Evolutionary conservation across 1,140 invertebrate species (phyloP).

Genomic region (Zaprionus ghesquierei): DNA sequence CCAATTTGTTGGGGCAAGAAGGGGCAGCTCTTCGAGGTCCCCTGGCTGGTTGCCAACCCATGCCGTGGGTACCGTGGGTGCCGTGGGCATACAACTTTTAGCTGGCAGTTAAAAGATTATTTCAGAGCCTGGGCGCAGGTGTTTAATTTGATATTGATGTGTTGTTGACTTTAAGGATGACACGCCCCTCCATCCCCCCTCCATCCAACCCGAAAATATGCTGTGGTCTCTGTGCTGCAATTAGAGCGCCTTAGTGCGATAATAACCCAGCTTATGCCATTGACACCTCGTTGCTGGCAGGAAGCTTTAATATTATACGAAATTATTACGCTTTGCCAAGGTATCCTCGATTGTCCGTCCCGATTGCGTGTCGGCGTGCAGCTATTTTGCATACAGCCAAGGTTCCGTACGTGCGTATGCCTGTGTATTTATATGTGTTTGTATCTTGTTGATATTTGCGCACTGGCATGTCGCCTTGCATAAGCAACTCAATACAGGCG

Average conservation of each 20-base stretch:
- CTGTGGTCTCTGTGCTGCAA: background rate
- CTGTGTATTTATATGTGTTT: background rate
- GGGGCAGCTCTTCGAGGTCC: background rate
- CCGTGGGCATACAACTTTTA: slow-evolving; percentile 47
- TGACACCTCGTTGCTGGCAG: background rate
- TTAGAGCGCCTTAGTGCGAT: slow-evolving; percentile 29
- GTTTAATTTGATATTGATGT: slow-evolving; percentile 68
- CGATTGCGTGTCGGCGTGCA: background rate
- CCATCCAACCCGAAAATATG: background rate
- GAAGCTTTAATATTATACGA: slow-evolving; percentile 9
- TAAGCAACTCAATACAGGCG: slow-evolving; percentile 10
- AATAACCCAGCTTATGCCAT: slow-evolving; percentile 35
- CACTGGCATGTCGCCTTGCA: slow-evolving; percentile 9
- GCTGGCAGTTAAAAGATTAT: slow-evolving; percentile 59
- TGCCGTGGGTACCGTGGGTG: slow-evolving; percentile 1
- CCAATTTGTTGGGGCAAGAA: slow-evolving; percentile 33
- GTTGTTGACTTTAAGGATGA: slow-evolving; percentile 22
- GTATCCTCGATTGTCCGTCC: background rate
- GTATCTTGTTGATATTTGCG: background rate
- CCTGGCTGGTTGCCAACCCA: slow-evolving; percentile 31
- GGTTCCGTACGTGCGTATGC: background rate
- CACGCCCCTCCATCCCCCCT: background rate
- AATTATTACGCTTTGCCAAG: background rate
- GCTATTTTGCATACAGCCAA: slow-evolving; percentile 12
- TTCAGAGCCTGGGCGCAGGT: slow-evolving; percentile 39